Conservation (phyloP, 2,797 vertebrate species). For the Galago senegalensis region DNA sequence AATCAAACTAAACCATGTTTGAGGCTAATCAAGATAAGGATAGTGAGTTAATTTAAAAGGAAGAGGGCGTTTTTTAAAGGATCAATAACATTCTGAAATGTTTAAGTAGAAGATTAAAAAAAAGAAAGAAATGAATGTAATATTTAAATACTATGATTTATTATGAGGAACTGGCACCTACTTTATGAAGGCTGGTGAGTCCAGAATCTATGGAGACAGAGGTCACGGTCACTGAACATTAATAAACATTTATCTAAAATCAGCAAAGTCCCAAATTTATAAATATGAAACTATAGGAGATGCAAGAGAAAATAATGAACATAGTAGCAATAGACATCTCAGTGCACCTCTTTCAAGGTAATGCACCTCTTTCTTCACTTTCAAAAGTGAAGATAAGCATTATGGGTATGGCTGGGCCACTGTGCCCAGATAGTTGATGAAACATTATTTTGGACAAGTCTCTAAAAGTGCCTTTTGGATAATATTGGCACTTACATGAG, state of each 20-base stretch:
- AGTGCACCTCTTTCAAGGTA: background rate
- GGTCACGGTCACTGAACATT: background rate
- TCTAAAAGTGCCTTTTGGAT: background rate
- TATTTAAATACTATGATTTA: background rate
- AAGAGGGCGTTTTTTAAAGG: background rate
- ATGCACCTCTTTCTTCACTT: no score
- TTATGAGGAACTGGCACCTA: no score
- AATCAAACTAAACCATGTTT: background rate
- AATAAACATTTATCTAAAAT: background rate
- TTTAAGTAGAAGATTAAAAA: slow-evolving; percentile 19
- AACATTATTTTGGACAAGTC: background rate
- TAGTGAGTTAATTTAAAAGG: background rate
- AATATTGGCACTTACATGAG: background rate
- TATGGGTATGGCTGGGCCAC: background rate
- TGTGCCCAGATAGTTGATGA: background rate
- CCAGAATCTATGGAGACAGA: no score
- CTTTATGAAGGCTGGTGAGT: no score
- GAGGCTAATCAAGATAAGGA: background rate
- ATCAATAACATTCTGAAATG: slow-evolving; percentile 61
- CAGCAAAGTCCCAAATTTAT: background rate
- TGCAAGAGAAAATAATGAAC: background rate
- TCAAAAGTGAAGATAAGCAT: background rate
- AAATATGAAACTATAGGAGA: background rate
- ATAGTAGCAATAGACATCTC: background rate
- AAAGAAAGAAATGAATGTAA: background rate